These are phyloP conservation scores for Cromileptes altivelis DNA, from an alignment of 2,113 vertebrate genomes.

Conservation along the genomic window DNA sequence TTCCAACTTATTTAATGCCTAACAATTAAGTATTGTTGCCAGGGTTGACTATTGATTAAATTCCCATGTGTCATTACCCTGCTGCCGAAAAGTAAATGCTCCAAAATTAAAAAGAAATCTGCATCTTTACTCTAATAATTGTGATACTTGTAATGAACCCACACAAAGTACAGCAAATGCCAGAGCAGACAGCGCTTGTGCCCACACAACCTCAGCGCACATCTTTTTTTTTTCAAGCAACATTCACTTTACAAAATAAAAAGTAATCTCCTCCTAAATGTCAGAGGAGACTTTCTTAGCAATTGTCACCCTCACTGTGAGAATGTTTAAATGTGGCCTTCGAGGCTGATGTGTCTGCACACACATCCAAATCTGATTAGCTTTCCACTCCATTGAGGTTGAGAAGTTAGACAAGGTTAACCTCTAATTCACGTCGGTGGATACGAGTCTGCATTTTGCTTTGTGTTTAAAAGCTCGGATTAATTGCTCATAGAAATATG, in stretches of 20 bases:
- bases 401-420: conserved; percentile 58
- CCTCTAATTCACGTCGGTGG: conserved; percentile 28
- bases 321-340: conserved; percentile 57
- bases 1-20: neutral
- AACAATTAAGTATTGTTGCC: neutral
- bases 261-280: conserved; percentile 61
- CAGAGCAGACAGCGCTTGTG: conserved; percentile 44
- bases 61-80: neutral
- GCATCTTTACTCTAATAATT: conserved; percentile 14
- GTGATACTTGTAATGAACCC: conserved; percentile 37
- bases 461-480: neutral
- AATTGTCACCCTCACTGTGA: conserved; percentile 26
- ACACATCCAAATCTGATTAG: conserved; percentile 57
- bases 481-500: conserved; percentile 26
- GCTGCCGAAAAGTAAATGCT: neutral
- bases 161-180: conserved; percentile 36
- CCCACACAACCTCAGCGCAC: conserved; percentile 62
- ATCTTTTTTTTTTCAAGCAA: conserved; percentile 24
- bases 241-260: conserved; percentile 49
- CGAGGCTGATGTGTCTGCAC: conserved; percentile 49
- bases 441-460: conserved; percentile 31
- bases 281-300: conserved; percentile 57
- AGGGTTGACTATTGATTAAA: neutral
- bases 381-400: conserved; percentile 50
- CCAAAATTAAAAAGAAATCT: neutral